Evolutionary conservation across 2,888 invertebrate genomes (phyloP).

Genomic region (Galerucella calmariensis): DNA sequence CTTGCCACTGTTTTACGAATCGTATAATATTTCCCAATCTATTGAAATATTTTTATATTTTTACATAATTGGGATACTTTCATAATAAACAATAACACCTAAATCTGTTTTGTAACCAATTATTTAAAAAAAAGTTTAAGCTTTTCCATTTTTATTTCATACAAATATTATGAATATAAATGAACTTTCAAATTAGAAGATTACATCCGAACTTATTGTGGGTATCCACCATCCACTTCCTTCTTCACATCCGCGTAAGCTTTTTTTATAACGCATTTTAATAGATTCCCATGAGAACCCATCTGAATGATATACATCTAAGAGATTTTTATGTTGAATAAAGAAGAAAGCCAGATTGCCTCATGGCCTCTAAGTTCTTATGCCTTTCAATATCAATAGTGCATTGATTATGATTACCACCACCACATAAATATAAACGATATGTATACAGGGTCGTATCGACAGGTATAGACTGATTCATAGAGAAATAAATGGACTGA

Average conservation of each 20-base stretch:
- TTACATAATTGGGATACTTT: too few relatives aligned
- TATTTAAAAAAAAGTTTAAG: not conserved
- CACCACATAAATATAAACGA: not conserved
- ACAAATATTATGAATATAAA: slow-evolving; percentile 1
- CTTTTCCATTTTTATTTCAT: not conserved
- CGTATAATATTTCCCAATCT: too few relatives aligned
- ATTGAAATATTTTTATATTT: too few relatives aligned
- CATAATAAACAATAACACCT: too few relatives aligned
- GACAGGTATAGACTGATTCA: not conserved
- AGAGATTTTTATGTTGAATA: not conserved
- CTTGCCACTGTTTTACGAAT: too few relatives aligned
- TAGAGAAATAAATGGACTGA: too few relatives aligned
- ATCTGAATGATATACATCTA: not conserved
- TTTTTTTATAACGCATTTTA: not conserved
- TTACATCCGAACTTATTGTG: not conserved
- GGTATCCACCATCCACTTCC: not conserved
- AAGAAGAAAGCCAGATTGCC: slow-evolving; percentile 6
- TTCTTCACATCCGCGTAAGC: slow-evolving; percentile 6
- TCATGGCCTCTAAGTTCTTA: not conserved
- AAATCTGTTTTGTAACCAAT: not conserved
- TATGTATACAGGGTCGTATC: not conserved
- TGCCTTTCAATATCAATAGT: slow-evolving; percentile 11
- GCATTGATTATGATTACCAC: slow-evolving; percentile 11
- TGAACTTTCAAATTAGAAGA: not conserved
- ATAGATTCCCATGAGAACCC: slow-evolving; percentile 18